Evolutionary conservation across 2,113 vertebrate species (phyloP), one percentile per base, ranked within the genome.

Genomic region (Nicator chloris): DNA sequence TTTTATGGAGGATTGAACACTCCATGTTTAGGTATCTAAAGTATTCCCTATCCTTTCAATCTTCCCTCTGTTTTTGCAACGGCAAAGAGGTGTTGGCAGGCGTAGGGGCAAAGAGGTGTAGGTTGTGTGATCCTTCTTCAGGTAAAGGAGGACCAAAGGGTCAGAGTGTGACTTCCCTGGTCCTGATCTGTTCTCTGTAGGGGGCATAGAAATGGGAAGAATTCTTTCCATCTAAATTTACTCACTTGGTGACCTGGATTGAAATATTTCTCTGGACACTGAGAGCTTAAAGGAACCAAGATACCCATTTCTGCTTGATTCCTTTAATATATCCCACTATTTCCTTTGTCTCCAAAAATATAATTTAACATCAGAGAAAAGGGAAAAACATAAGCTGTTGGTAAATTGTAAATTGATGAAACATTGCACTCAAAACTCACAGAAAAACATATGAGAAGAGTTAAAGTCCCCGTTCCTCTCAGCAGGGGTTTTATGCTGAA

Each of bases 1-100:
- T 16, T 60, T 85, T 73, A 4, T 35, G 59, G 23, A 35, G 18
- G n/a, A 54, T 73, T 63, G 11, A 28, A 18, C 23, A 10, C 13
- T 15, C 1, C 0, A 31, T 4, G 6, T 45, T 64, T 10, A 35
- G 22, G 1, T 68, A 7, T 22, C n/a, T 44, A n/a, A 68, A 91
- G 71, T 72, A 35, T 35, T 51, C 15, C 9, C 8, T 28, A 7
- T 45, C 23, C n/a, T 87, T 92, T 80, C 82, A 33, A 0, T 21
- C 23, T 61, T 66, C 26, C 27, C 18, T 63, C 17, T 53, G 30
- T 23, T 82, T 94, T 83, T 70, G 26, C n/a, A 60, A 0, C 57
- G 42, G 50, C 45, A 54, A 44, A 27, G 45, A 33, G 5, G 4
- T 24, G 49, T 30, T 75, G 30, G 53, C 12, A 65, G 57, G 53